Conservation (phyloP, 2,888 invertebrate species). For the Caenorhabditis sp. region DNA sequence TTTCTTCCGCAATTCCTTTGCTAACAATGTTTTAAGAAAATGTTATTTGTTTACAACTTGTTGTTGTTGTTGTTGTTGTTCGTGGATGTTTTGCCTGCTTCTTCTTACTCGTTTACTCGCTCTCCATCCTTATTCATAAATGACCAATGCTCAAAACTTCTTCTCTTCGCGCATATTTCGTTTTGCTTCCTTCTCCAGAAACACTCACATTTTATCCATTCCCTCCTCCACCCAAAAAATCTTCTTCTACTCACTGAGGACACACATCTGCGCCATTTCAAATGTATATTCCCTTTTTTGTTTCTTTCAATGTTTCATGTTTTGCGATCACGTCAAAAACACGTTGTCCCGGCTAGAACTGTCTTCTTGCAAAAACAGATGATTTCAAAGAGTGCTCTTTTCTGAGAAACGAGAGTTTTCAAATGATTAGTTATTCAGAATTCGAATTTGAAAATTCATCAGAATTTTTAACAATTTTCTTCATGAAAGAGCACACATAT, state of each 20-base stretch:
- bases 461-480: no score
- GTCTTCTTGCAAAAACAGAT: no score
- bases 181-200: constrained; percentile 1
- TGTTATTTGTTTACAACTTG: neutral
- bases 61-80: no score
- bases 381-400: no score
- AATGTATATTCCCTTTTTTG: neutral
- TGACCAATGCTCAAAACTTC: constrained; percentile 17
- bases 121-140: constrained; percentile 14
- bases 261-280: neutral
- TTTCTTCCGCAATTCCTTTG: no score
- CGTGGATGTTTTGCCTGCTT: no score
- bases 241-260: constrained; percentile 2
- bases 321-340: neutral
- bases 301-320: neutral
- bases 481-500: no score
- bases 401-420: no score
- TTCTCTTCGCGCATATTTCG: neutral
- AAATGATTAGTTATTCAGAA: no score
- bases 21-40: neutral
- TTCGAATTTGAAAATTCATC: no score
- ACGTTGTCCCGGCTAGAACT: no score
- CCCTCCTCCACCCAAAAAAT: no score
- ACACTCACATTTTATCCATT: constrained; percentile 6
- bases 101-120: constrained; percentile 5